phyloP scores from a whole-genome alignment of 1,140 invertebrate genomes.

The Ptiloglossa arizonensis region DNA sequence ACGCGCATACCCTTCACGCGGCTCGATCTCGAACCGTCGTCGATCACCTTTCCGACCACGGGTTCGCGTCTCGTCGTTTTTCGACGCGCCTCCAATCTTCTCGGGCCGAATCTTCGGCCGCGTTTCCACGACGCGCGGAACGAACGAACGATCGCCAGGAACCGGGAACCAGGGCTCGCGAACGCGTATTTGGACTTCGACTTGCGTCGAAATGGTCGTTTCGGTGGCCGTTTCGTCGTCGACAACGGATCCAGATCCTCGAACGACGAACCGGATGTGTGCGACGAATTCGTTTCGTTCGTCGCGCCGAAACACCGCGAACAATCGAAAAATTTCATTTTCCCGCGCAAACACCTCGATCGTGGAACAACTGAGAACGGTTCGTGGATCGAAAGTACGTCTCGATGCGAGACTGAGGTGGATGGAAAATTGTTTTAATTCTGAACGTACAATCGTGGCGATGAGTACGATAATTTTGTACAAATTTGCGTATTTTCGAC shows the following conservation, averaged over 20 bases:
- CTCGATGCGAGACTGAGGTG: too few species aligned
- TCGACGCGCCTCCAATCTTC: neutral
- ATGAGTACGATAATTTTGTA: too few species aligned
- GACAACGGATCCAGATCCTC: constrained; percentile 72
- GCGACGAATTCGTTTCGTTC: constrained; percentile 38
- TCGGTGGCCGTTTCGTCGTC: constrained; percentile 70
- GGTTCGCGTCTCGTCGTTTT: neutral
- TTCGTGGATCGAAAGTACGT: too few species aligned
- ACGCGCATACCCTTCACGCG: too few species aligned
- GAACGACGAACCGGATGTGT: neutral
- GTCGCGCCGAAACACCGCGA: constrained; percentile 68
- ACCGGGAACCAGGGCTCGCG: constrained; percentile 1
- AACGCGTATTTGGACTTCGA: neutral
- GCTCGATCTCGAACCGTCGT: neutral
- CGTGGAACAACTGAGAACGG: too few species aligned
- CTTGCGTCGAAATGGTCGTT: neutral
- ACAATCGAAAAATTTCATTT: constrained; percentile 77
- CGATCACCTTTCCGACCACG: neutral
- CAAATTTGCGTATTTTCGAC: too few species aligned
- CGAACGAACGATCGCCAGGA: constrained; percentile 35
- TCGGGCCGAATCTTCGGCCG: neutral
- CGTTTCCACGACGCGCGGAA: constrained; percentile 47
- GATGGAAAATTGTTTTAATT: too few species aligned
- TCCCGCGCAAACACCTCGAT: neutral
- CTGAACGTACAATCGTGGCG: too few species aligned